Percentiles rank a stretch among this genome's conserved stretches.
phyloP scores from a whole-genome alignment of 1,140 invertebrate genomes.

The Drosophila aff. region DNA sequence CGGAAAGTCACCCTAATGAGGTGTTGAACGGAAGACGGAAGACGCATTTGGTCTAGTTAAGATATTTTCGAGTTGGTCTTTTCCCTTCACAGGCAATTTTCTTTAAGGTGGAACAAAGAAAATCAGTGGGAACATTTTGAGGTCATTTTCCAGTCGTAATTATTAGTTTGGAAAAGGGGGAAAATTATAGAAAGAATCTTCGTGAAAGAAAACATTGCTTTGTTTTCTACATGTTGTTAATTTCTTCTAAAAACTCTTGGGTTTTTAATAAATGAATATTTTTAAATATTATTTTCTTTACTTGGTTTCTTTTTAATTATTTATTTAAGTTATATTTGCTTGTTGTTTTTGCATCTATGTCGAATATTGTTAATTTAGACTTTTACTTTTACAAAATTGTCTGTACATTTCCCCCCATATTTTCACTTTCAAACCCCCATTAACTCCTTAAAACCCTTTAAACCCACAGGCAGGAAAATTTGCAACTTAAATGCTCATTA shows the following conservation, averaged over 20 bases:
- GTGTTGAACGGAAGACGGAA: slow-evolving; percentile 74
- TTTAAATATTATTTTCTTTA: neutral
- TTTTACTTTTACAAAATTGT: neutral
- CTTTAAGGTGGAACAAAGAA: slow-evolving; percentile 14
- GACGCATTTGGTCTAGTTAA: slow-evolving; percentile 51
- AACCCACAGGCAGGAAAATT: slow-evolving; percentile 7
- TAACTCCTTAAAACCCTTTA: neutral
- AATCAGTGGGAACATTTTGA: slow-evolving; percentile 23
- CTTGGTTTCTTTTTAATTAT: neutral
- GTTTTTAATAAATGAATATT: neutral
- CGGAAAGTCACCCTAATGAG: slow-evolving; percentile 67
- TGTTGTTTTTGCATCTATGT: neutral
- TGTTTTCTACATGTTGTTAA: neutral
- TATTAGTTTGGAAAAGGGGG: neutral
- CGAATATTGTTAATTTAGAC: neutral
- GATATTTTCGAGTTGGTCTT: slow-evolving; percentile 42
- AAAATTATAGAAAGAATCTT: neutral
- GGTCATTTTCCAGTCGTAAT: slow-evolving; percentile 11
- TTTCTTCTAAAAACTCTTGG: neutral
- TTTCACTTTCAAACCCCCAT: neutral
- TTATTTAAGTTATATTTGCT: neutral
- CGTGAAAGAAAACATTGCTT: neutral
- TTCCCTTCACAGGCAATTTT: slow-evolving; percentile 30
- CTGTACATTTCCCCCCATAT: neutral
- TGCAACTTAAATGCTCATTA: slow-evolving; percentile 53